Conservation (phyloP, 2,113 vertebrate genomes). For the Salvelinus sp. region DNA sequence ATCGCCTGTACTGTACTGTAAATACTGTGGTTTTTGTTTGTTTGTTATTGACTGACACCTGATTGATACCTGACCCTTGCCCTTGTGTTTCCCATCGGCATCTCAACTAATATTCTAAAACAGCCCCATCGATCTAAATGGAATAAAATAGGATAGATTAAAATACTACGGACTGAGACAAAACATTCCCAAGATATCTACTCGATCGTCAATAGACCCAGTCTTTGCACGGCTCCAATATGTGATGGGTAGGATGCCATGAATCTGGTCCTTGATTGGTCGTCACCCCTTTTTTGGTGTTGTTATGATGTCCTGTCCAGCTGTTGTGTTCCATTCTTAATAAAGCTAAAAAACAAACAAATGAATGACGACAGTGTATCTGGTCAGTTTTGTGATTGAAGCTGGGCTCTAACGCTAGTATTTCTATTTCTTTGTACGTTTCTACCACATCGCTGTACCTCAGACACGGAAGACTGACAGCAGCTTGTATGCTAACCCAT, state of each 20-base stretch:
- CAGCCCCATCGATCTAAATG: conserved; percentile 15
- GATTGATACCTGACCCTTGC: conserved; percentile 60
- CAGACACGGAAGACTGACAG: neutral
- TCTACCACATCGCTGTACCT: too few species aligned
- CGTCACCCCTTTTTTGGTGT: conserved; percentile 64
- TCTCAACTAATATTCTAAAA: conserved; percentile 38
- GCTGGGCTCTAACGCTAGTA: neutral
- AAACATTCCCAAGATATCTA: conserved; percentile 39
- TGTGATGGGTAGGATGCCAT: conserved; percentile 55
- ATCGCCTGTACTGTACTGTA: conserved; percentile 57
- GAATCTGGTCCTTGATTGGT: conserved; percentile 60
- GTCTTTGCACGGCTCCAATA: conserved; percentile 62
- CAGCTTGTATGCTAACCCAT: conserved; percentile 4
- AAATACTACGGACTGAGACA: neutral
- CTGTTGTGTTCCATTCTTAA: conserved; percentile 80
- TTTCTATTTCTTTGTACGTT: too few species aligned
- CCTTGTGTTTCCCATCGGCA: conserved; percentile 30
- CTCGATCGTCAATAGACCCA: conserved; percentile 46
- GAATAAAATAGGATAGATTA: neutral
- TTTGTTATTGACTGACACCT: conserved; percentile 56
- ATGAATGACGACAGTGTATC: neutral
- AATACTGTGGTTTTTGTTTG: conserved; percentile 61
- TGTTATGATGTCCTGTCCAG: conserved; percentile 75
- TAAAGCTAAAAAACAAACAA: conserved; percentile 66
- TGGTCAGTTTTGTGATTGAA: neutral